These are phyloP conservation scores for Cercopithecus mona DNA, from an alignment of 2,113 vertebrate genomes.

Conservation along the genomic window DNA sequence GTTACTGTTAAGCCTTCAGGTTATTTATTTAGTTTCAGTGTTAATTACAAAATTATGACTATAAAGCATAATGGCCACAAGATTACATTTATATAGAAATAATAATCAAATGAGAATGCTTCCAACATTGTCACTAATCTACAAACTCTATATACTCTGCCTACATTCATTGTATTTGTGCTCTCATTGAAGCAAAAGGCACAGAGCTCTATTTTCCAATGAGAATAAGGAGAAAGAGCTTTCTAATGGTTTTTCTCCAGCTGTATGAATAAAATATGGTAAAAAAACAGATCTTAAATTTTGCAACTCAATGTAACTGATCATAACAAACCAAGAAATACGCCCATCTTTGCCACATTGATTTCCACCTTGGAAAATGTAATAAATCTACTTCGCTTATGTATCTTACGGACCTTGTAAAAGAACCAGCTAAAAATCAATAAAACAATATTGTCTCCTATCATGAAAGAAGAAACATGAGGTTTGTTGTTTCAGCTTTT, in stretches of 20 bases:
- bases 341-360: conserved; percentile 50
- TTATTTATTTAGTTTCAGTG: background rate
- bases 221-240: conserved; percentile 45
- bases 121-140: background rate
- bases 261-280: conserved; percentile 49
- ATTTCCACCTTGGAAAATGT: conserved; percentile 69
- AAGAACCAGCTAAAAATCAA: conserved; percentile 67
- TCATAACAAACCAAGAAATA: conserved; percentile 53
- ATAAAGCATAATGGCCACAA: background rate
- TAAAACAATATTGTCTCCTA: conserved; percentile 41
- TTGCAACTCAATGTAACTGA: conserved; percentile 49
- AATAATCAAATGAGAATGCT: background rate
- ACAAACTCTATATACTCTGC: background rate
- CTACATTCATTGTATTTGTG: background rate
- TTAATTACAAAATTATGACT: background rate
- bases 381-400: conserved; percentile 42
- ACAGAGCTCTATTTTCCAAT: background rate
- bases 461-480: conserved; percentile 31
- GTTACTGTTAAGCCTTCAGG: background rate
- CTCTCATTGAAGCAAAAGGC: background rate
- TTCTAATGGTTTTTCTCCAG: conserved; percentile 53
- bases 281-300: conserved; percentile 44
- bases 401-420: conserved; percentile 46
- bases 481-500: background rate
- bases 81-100: background rate